A percentile compares a stretch with the other conserved stretches of the same genome.
phyloP scores from a whole-genome alignment of 1,140 invertebrate genomes.

The Macrotrachela quadricornifera region DNA sequence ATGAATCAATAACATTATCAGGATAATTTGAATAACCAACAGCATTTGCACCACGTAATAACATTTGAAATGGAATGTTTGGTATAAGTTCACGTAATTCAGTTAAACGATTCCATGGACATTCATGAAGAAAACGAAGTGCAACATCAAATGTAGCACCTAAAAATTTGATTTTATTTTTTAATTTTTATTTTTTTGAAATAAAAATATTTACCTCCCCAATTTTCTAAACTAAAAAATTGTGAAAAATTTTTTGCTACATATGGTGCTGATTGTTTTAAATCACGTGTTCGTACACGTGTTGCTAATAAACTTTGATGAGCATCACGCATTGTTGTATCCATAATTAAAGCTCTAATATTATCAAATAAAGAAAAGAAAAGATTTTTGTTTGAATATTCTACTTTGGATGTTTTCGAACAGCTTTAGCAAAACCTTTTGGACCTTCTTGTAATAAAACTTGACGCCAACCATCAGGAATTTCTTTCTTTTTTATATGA shows the following conservation, averaged over 20 bases:
- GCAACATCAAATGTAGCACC: conserved; percentile 94
- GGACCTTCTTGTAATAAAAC: conserved; percentile 68
- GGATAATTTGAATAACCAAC: conserved; percentile 98
- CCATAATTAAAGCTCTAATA: conserved; percentile 48
- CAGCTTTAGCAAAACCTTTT: conserved; percentile 77
- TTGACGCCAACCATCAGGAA: conserved; percentile 47
- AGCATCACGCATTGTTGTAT: conserved; percentile 85
- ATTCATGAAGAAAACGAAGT: conserved; percentile 85
- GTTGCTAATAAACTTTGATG: conserved; percentile 93
- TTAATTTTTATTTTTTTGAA: no score
- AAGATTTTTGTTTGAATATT: conserved; percentile 23
- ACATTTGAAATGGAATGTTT: conserved; percentile 98
- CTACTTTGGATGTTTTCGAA: conserved; percentile 73
- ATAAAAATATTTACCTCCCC: conserved; percentile 44
- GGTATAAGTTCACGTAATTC: conserved; percentile 74
- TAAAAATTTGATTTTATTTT: no score
- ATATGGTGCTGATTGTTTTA: conserved; percentile 65
- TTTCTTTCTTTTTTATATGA: background rate
- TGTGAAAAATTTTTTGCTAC: conserved; percentile 69
- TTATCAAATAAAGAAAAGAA: no score
- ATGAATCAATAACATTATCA: conserved; percentile 86
- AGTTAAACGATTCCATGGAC: conserved; percentile 86
- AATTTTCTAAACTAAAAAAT: conserved; percentile 76
- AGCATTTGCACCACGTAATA: conserved; percentile 85
- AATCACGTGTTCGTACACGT: conserved; percentile 69